phyloP scores from a whole-genome alignment of 2,888 invertebrate genomes.

The Metopia argyrocephala region DNA sequence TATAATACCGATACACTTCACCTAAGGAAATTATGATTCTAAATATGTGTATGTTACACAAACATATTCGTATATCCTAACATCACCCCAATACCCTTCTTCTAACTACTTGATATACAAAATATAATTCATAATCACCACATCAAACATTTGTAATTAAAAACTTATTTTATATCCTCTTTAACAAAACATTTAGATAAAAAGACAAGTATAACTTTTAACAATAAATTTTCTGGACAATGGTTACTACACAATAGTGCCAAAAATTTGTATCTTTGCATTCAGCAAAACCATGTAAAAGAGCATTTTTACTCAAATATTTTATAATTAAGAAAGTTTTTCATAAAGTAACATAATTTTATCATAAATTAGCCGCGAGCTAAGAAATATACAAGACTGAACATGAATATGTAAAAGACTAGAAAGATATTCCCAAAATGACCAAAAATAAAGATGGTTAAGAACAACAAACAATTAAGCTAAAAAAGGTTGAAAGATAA shows the following conservation, averaged over 20 bases:
- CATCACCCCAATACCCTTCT: too few species aligned
- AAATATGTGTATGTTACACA: too few species aligned
- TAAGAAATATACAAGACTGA: too few species aligned
- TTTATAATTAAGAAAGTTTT: slow-evolving; percentile 66
- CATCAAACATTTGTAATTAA: not conserved
- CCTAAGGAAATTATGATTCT: too few species aligned
- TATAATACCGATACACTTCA: too few species aligned
- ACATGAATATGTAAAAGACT: not conserved
- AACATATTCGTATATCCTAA: too few species aligned
- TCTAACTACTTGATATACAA: too few species aligned
- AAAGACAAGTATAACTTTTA: not conserved
- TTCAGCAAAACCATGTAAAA: not conserved
- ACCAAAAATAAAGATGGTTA: slow-evolving; percentile 41
- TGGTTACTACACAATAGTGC: slow-evolving; percentile 11
- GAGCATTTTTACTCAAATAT: slow-evolving; percentile 47
- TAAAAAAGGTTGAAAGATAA: slow-evolving; percentile 4
- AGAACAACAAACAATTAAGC: slow-evolving; percentile 56
- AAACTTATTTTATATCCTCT: slow-evolving; percentile 14
- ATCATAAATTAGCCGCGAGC: slow-evolving; percentile 66
- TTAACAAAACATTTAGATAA: slow-evolving; percentile 16
- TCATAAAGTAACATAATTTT: slow-evolving; percentile 39
- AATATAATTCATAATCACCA: not conserved
- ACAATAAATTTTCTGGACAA: slow-evolving; percentile 20
- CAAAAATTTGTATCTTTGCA: not conserved
- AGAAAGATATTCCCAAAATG: slow-evolving; percentile 50